Conservation (phyloP, 1,140 invertebrate genomes). For the Hesperophylax magnus region DNA sequence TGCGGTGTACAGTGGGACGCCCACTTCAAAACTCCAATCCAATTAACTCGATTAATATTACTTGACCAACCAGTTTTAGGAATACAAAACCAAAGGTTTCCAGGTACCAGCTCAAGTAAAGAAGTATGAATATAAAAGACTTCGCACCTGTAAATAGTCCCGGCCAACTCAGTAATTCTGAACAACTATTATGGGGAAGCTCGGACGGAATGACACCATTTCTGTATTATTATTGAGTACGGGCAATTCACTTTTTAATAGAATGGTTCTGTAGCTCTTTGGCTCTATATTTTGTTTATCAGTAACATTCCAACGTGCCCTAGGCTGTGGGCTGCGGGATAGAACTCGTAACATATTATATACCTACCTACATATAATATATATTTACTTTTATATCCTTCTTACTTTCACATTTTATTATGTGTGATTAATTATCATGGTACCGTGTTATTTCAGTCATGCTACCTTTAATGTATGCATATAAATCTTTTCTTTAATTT, state of each 20-base stretch:
- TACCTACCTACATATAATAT: no score
- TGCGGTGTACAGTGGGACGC: constrained; percentile 1
- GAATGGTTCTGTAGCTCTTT: no score
- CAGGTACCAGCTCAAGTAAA: constrained; percentile 23
- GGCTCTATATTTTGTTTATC: no score
- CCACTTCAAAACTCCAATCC: constrained; percentile 23
- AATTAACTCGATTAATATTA: constrained; percentile 40
- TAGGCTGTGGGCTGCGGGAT: no score
- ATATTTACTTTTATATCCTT: not conserved
- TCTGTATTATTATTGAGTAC: not conserved
- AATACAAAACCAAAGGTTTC: constrained; percentile 35
- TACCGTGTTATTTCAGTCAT: no score
- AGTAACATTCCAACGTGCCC: no score
- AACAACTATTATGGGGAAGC: not conserved
- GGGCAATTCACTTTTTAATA: not conserved
- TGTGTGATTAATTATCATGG: not conserved
- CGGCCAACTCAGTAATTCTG: constrained; percentile 25
- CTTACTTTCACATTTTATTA: not conserved
- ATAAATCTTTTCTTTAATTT: no score
- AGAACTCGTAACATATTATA: no score
- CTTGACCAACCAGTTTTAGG: constrained; percentile 39
- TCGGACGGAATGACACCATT: not conserved
- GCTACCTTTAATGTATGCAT: no score
- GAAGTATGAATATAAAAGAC: constrained; percentile 35
- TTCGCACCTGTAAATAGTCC: constrained; percentile 34